These are phyloP conservation scores for Streptopelia turtur DNA, from an alignment of 2,797 vertebrate species.

Conservation along the genomic window DNA sequence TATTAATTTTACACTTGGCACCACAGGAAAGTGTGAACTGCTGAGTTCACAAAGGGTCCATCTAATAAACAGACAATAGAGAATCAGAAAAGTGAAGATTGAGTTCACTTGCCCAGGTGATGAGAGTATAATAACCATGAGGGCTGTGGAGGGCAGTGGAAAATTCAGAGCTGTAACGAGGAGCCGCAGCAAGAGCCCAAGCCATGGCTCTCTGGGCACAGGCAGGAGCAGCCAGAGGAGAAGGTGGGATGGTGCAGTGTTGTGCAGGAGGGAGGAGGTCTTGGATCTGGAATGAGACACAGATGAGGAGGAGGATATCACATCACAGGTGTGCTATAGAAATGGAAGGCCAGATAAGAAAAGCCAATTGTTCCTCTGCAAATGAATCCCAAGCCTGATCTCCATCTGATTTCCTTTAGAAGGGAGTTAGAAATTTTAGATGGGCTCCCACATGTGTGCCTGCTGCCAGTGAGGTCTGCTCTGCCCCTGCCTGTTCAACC, in stretches of 20 bases:
- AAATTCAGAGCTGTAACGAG: conserved; percentile 49
- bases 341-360: background rate
- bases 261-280: background rate
- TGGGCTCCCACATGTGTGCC: background rate
- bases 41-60: conserved; percentile 68
- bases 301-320: conserved; percentile 16
- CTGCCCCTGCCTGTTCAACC: background rate
- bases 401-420: background rate
- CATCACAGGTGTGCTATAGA: background rate
- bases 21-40: conserved; percentile 62
- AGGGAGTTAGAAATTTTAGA: background rate
- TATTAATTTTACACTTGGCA: conserved; percentile 79
- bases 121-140: conserved; percentile 52
- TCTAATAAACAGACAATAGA: conserved; percentile 74
- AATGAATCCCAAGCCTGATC: background rate
- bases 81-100: conserved; percentile 48
- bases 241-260: background rate
- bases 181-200: background rate
- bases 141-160: conserved; percentile 54
- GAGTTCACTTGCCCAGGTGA: conserved; percentile 38
- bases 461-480: background rate
- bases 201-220: background rate
- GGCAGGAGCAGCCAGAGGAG: background rate
- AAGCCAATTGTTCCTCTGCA: background rate
- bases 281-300: conserved; percentile 12